phyloP scores from a whole-genome alignment of 2,113 vertebrate species.

The Syrmaticus mikado region DNA sequence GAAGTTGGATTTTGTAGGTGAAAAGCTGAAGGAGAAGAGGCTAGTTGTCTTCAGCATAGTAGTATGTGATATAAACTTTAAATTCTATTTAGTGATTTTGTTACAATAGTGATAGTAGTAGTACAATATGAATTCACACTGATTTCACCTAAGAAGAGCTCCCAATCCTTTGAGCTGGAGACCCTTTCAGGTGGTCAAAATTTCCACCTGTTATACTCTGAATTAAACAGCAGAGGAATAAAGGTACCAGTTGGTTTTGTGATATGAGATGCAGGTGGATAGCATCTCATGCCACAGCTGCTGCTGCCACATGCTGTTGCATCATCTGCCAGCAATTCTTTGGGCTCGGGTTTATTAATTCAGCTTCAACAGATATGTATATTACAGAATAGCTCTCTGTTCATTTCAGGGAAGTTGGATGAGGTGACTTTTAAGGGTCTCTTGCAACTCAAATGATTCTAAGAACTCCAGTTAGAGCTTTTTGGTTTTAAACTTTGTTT shows the following conservation, averaged over 20 bases:
- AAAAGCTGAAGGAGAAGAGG: neutral
- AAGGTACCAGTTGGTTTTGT: neutral
- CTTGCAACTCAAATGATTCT: too few relatives aligned
- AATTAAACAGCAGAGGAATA: neutral
- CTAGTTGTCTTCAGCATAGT: neutral
- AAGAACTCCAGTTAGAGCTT: neutral
- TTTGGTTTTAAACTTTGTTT: neutral
- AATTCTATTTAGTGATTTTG: neutral
- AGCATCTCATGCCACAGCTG: neutral
- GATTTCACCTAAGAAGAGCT: neutral
- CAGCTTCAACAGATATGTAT: neutral
- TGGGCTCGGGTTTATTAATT: rapidly evolving
- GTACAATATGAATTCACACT: neutral
- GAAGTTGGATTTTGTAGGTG: neutral
- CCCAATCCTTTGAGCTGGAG: neutral
- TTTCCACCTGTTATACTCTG: neutral
- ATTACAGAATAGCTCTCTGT: neutral
- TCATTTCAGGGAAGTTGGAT: too few relatives aligned
- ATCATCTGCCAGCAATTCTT: neutral
- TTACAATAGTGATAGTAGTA: neutral
- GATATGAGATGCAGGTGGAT: neutral
- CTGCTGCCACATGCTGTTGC: neutral
- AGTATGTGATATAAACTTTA: neutral
- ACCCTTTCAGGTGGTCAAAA: neutral
- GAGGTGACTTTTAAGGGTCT: too few relatives aligned